Base-by-base conservation (phyloP, 2,113 vertebrate species). In the Rhegmatorhina hoffmannsi region DNA sequence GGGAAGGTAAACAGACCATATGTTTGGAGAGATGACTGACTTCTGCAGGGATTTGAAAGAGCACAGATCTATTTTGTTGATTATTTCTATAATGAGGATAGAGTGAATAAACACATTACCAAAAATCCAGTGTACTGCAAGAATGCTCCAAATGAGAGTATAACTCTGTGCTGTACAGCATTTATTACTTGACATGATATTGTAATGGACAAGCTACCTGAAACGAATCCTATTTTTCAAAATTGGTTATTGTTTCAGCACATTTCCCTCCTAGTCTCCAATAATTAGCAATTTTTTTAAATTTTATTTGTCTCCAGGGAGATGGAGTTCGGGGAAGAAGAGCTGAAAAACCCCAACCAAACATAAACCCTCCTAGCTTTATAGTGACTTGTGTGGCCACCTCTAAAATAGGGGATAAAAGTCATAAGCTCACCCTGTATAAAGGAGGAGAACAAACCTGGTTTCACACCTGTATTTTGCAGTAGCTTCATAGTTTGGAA, bases 41-140 rank as follows among this genome's bases (percentile, higher is more conserved):
- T 95, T 92, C 93, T 95, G 81, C 38, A 69, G 93, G 95, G 96
- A 95, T 94, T 86, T 85, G 64, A 87, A 92, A 93, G 72, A 86
- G 49, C 87, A 90, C 77, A 87, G 84, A 94, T 78, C 90, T 91
- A 94, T 96, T 95, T 93, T 89, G 95, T 74, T 95, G 90, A 96
- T 96, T 91, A 96, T 96, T 96, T 92, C 78, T 91, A 25, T 96
- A 96, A 95, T 63, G 94, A 96, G 90, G 63, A 83, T 87, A 84
- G 90, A 93, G 78, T 88, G 89, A 92, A 96, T 74, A 96, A 93
- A 93, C 82, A 94, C 78, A 87, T 92, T 87, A 95, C 77, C 70
- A 87, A 93, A 95, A 91, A 95, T 86, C 53, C 84, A 77, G 13
- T 46, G 88, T 81, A 64, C 76, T 95, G 83, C 90, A 94, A 96